Evolutionary conservation across 2,797 vertebrate genomes (phyloP).

Genomic region (Artibeus lituratus): DNA sequence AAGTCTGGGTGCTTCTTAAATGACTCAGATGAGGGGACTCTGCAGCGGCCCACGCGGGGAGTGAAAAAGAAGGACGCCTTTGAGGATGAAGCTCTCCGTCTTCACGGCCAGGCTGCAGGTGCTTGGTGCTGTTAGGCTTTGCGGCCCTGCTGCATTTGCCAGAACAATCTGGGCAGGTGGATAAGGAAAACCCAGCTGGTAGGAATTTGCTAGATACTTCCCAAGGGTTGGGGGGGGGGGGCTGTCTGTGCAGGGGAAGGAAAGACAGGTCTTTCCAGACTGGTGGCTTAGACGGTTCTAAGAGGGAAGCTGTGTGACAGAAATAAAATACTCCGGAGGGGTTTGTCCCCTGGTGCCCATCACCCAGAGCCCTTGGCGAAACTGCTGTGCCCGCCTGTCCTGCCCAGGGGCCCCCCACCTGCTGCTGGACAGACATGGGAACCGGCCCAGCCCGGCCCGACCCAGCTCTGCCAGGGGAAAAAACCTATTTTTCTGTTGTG

Average conservation of each 20-base stretch:
- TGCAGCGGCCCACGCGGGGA: background rate
- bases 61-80: background rate
- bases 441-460: too few relatives aligned
- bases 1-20: background rate
- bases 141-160: background rate
- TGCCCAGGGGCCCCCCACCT: background rate
- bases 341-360: too few relatives aligned
- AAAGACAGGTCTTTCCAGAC: background rate
- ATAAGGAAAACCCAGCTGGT: background rate
- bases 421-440: accelerated
- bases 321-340: background rate
- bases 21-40: background rate
- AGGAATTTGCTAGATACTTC: background rate
- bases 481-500: background rate
- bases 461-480: background rate
- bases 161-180: background rate
- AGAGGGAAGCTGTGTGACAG: background rate
- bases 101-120: background rate
- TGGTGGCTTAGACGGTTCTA: background rate
- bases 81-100: background rate
- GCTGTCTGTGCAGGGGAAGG: background rate
- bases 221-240: background rate
- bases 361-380: background rate
- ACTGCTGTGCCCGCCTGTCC: accelerated
- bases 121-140: background rate